A percentile compares a stretch with the other conserved stretches of the same genome.
Evolutionary conservation across 1,140 invertebrate genomes (phyloP).

Genomic region (Aporrectodea caliginosa): DNA sequence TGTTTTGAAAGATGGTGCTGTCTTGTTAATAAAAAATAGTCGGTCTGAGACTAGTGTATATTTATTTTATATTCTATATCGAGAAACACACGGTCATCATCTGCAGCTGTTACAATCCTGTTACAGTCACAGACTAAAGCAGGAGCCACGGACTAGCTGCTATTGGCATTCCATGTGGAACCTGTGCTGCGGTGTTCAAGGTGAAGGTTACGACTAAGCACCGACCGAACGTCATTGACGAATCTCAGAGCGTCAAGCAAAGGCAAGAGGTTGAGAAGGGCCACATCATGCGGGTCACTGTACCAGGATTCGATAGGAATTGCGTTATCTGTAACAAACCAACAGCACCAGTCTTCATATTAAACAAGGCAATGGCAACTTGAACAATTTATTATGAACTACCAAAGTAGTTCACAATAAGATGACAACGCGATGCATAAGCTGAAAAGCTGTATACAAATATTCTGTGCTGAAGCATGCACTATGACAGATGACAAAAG

Average conservation of each 20-base stretch:
- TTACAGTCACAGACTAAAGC: not conserved
- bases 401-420: no score
- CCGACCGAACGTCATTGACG: conserved; percentile 92
- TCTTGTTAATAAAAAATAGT: no score
- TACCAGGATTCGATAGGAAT: conserved; percentile 99
- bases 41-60: no score
- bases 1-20: no score
- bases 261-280: conserved; percentile 90
- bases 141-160: not conserved
- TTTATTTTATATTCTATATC: no score
- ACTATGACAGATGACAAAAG: no score
- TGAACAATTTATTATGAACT: no score
- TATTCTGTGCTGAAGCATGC: no score
- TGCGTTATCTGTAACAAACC: conserved; percentile 83
- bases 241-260: conserved; percentile 95
- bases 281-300: conserved; percentile 92
- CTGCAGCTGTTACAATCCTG: not conserved
- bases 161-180: not conserved
- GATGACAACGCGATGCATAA: no score
- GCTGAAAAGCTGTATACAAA: no score
- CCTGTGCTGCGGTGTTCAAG: no score
- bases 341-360: conserved; percentile 1
- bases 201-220: conserved; percentile 81
- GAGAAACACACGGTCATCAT: not conserved
- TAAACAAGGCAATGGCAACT: not conserved